Evolutionary conservation across 2,113 vertebrate species (phyloP).

Genomic region (Eptesicus fuscus): DNA sequence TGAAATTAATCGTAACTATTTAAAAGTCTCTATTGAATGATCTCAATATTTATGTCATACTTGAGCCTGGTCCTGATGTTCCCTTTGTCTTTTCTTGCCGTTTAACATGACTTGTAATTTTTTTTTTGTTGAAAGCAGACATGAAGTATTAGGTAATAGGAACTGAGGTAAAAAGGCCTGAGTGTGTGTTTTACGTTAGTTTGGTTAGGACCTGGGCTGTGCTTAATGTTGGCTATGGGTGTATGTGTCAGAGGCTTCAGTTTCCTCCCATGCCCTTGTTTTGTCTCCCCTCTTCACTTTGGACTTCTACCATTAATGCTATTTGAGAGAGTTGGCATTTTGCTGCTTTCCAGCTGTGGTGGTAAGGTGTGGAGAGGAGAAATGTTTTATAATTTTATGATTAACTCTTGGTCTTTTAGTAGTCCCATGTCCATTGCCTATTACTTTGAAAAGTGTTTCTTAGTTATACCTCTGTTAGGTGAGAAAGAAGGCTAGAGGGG

Average conservation of each 20-base stretch:
- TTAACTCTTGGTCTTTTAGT: background rate
- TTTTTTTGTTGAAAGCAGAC: background rate
- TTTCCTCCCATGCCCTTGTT: background rate
- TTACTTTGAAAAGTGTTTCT: background rate
- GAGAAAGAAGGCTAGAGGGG: background rate
- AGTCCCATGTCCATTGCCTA: background rate
- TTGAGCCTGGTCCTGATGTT: too few species aligned
- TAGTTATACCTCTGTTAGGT: background rate
- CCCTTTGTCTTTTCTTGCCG: background rate
- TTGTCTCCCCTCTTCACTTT: background rate
- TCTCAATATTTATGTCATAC: background rate
- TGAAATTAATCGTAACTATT: background rate
- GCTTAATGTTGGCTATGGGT: background rate
- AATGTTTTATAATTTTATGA: background rate
- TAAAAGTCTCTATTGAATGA: background rate
- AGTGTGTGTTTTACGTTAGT: background rate
- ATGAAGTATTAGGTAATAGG: background rate
- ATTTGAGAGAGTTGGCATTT: background rate
- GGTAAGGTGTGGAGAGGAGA: background rate
- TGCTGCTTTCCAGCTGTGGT: background rate
- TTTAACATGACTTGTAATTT: background rate
- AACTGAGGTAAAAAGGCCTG: background rate
- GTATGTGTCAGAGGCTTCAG: background rate
- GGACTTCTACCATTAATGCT: background rate
- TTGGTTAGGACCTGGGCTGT: background rate